These are phyloP conservation scores for Seira sanloemensis DNA, from an alignment of 2,888 invertebrate species.

Conservation along the genomic window DNA sequence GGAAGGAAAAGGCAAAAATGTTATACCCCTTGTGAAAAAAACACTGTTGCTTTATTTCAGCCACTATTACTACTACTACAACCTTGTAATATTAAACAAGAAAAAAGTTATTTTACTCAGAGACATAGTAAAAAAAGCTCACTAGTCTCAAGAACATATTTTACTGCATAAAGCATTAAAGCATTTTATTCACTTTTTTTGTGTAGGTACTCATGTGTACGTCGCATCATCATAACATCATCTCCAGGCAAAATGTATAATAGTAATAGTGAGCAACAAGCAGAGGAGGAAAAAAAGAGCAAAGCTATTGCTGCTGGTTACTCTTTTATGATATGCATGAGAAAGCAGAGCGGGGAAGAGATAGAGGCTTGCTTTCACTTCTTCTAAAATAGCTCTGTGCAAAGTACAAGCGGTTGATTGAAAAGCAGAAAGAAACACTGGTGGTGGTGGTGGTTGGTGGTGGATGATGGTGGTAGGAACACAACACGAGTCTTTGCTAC, in stretches of 20 bases:
- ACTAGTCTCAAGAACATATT: constrained; percentile 5
- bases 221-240: constrained; percentile 13
- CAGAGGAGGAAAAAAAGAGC: constrained; percentile 3
- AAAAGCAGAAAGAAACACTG: constrained; percentile 15
- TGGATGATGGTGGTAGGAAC: constrained; percentile 12
- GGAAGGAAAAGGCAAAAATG: neutral
- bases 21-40: neutral
- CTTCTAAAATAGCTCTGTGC: constrained; percentile 1
- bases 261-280: constrained; percentile 14
- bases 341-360: constrained; percentile 7
- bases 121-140: constrained; percentile 3
- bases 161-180: constrained; percentile 11
- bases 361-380: neutral
- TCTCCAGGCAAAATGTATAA: neutral
- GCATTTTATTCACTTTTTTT: constrained; percentile 13
- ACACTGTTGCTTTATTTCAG: constrained; percentile 5
- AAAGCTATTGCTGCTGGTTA: constrained; percentile 27
- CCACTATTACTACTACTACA: neutral
- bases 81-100: constrained; percentile 1
- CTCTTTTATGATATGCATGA: constrained; percentile 36
- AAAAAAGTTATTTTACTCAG: neutral
- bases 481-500: neutral
- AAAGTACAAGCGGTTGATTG: constrained; percentile 38
- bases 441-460: neutral
- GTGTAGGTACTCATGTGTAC: constrained; percentile 3